Evolutionary conservation across 2,888 invertebrate species (phyloP), one percentile per base, ranked within the genome.

Genomic region (Rhorus exstirpatorius): DNA sequence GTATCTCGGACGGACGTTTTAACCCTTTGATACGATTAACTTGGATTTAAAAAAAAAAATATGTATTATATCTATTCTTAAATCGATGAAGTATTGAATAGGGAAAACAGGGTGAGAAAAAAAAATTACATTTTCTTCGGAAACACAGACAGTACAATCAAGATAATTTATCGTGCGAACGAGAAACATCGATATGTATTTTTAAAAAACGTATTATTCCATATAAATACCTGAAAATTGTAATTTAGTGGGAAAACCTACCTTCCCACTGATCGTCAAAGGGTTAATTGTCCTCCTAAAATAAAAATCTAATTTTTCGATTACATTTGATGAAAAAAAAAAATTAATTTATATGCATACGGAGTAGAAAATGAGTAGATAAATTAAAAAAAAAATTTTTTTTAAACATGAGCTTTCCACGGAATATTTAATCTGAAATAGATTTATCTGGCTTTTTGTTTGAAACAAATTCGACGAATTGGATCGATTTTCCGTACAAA

Each of bases 221-320:
- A 31, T 60, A 71, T 60, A 49, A 44, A 71, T 60, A 60, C 44
- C 46, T 71, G 71, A 26, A 46, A 71, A 71, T 71, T 71, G 26
- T 46, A 49, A 60, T 46, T 46, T 35, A 60, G 60, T 71, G 71
- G 58, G 60, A 71, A 53, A 68, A 51, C 60, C 46, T 14, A 71
- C 71, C 51, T 35, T 68, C 67, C 67, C 67, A 68, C 51, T 68
- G 14, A 74, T 61, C 61, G 72, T 74, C 72, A 74, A 74, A 74
- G 72, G 38, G 72, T 74, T 63, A 61, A 71, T 60, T 61, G 63
- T 75, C 74, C 63, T 75, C 74, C 41, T 63, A 41, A 63, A 19
- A 51, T 68, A 51, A 75, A 24, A 31, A 31, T 65, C 63, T 65
- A 65, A 75, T 65, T 65, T 65, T 75, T 41, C 72, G 61, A 74